These are phyloP conservation scores for Stenolophus ochropezus DNA, from an alignment of 2,888 invertebrate genomes.

Conservation along the genomic window DNA sequence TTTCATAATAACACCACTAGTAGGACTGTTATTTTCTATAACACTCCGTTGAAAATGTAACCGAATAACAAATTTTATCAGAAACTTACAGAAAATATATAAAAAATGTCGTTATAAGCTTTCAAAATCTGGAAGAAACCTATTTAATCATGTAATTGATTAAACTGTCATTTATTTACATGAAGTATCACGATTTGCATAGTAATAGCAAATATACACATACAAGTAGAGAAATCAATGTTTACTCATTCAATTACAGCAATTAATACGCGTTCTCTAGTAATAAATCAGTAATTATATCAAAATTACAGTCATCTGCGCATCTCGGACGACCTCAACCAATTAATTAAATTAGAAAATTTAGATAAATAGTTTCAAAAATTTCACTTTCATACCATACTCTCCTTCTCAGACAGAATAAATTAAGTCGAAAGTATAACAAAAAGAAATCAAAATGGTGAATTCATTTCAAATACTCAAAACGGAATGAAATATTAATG, in stretches of 20 bases:
- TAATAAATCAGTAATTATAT: slow-evolving; percentile 23
- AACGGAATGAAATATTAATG: not conserved
- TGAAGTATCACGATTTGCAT: slow-evolving; percentile 2
- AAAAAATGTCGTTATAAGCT: too few relatives aligned
- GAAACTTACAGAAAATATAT: too few relatives aligned
- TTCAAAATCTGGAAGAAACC: not conserved
- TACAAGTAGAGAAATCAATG: slow-evolving; percentile 23
- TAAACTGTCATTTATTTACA: not conserved
- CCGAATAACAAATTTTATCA: too few relatives aligned
- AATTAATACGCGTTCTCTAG: slow-evolving; percentile 17
- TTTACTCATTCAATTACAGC: slow-evolving; percentile 5
- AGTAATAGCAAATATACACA: slow-evolving; percentile 10
- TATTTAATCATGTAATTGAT: not conserved
- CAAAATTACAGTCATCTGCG: slow-evolving; percentile 12
- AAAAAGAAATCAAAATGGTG: not conserved
- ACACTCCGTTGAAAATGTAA: too few relatives aligned
- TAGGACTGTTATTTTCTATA: too few relatives aligned
- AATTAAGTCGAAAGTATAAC: slow-evolving; percentile 21
- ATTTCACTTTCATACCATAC: slow-evolving; percentile 3
- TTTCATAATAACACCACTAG: too few relatives aligned
- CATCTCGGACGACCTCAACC: slow-evolving; percentile 5
- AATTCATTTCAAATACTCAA: not conserved
- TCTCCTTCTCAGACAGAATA: not conserved
- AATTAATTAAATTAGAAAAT: slow-evolving; percentile 36
- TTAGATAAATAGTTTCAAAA: slow-evolving; percentile 24